Percentiles rank a stretch among this genome's conserved stretches.
Evolutionary conservation across 2,888 invertebrate genomes (phyloP).

Genomic region (Trichogramma dendrolimi): DNA sequence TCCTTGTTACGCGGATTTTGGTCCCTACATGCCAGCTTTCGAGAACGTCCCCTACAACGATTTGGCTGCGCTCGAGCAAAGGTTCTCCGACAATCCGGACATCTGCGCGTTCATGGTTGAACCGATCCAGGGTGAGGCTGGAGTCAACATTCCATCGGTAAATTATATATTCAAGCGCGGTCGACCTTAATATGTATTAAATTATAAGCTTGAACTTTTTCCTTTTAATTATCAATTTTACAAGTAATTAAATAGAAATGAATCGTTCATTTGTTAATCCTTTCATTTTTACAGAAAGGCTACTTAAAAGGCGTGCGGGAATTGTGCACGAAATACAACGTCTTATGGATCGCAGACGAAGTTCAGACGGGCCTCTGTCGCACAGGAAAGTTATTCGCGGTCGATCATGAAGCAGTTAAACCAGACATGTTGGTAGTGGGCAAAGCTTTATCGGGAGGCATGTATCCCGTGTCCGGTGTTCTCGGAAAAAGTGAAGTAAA

Average conservation of each 20-base stretch:
- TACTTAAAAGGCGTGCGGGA: constrained; percentile 69
- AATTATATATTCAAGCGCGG: constrained; percentile 11
- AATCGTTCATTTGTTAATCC: neutral
- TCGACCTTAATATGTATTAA: too few species aligned
- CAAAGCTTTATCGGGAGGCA: constrained; percentile 79
- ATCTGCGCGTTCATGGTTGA: constrained; percentile 83
- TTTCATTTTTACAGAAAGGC: constrained; percentile 53
- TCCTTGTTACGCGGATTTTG: constrained; percentile 65
- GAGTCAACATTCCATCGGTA: constrained; percentile 67
- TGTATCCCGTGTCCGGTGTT: constrained; percentile 69
- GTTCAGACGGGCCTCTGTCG: constrained; percentile 80
- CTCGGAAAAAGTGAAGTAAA: constrained; percentile 70
- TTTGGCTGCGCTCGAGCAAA: constrained; percentile 62
- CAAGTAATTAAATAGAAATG: neutral
- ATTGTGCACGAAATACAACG: constrained; percentile 72
- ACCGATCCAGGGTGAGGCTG: constrained; percentile 84
- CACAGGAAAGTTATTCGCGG: constrained; percentile 71
- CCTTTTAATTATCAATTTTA: neutral
- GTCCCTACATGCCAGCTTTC: constrained; percentile 78
- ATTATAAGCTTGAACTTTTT: neutral
- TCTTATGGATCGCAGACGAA: constrained; percentile 80
- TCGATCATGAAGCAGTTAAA: constrained; percentile 69
- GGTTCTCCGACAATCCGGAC: constrained; percentile 57
- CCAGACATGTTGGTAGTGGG: constrained; percentile 77
- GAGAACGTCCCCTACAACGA: constrained; percentile 72